Base-by-base conservation (phyloP, 2,797 vertebrate genomes). In the Chiroxiphia lanceolata region DNA sequence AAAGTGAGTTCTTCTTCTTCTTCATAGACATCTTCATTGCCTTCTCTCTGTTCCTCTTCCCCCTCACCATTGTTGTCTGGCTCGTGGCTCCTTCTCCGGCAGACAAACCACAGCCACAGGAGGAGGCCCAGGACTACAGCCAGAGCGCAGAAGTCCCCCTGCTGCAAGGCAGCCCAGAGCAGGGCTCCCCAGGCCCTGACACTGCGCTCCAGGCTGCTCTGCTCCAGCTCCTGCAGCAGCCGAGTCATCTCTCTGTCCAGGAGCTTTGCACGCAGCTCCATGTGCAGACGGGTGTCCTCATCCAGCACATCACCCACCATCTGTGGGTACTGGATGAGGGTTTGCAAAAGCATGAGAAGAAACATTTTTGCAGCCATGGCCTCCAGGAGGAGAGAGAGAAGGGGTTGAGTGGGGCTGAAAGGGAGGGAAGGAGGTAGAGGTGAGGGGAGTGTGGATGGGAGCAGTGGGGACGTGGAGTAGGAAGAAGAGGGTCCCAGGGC, bases 321-420 rank as follows among this genome's bases (percentile, higher is more conserved):
- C 59, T 20, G 33, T n/a, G n/a, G 51, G 33, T 50, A 33, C 44
- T 48, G 75, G 51, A 65, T 36, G 44, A 72, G 18, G 36, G 18
- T 36, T 13, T 65, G 51, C 44, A 72, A 11, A 0, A 87, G 33
- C 59, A 27, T 3, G 0, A 44, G 9, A 2, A 72, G 5, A 7
- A 87, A 0, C 1, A 13, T 0, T 0, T 34, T 3, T 5, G 31
- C 5, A 15, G 42, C 67, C 84, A 71, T 71, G 84, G 36, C 23
- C 59, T 44, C 27, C 61, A 74, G 23, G 23, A n/a, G 40, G 36
- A 36, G 36, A 48, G 25, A 40, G 23, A 70, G n/a, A 25, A 54
- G 29, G 23, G 4, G 1, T 61, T 61, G 19, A 69, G n/a, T 25
- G 45, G 15, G 63, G 27, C 5, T 1, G 2, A 4, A 7, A 13